These are phyloP conservation scores for Pantelozetes paolii DNA, from an alignment of 2,888 invertebrate genomes.

Conservation along the genomic window DNA sequence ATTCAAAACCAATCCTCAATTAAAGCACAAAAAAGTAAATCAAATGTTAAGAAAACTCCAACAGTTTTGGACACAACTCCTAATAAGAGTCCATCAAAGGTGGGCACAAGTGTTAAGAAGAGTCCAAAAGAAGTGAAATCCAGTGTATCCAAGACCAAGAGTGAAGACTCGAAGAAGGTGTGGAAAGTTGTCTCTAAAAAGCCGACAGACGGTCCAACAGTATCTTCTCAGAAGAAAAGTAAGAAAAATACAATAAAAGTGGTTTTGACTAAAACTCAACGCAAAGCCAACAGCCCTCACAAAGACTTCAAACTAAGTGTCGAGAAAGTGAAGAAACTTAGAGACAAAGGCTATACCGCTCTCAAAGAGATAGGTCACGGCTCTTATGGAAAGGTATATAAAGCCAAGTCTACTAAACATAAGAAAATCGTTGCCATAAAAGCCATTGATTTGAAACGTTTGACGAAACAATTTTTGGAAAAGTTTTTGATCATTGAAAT, in stretches of 20 bases:
- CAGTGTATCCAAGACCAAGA: too few relatives aligned
- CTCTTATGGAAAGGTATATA: slow-evolving; percentile 18
- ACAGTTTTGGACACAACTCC: too few relatives aligned
- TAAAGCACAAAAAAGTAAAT: too few relatives aligned
- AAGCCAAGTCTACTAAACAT: neutral
- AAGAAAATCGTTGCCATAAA: neutral
- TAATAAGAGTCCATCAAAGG: too few relatives aligned
- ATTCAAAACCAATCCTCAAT: too few relatives aligned
- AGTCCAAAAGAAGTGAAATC: too few relatives aligned
- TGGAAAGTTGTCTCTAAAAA: too few relatives aligned
- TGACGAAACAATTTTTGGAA: neutral
- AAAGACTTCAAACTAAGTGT: neutral
- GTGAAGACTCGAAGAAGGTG: too few relatives aligned
- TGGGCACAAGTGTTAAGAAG: too few relatives aligned
- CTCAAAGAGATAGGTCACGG: neutral
- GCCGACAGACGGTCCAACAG: too few relatives aligned
- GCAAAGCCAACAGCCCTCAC: neutral
- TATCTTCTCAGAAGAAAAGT: too few relatives aligned
- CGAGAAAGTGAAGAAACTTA: neutral
- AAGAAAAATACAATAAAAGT: neutral
- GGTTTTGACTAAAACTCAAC: neutral
- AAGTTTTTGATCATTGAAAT: slow-evolving; percentile 7
- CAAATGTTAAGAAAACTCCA: too few relatives aligned
- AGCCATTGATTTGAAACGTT: slow-evolving; percentile 6
- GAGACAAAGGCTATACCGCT: neutral